Evolutionary conservation across 2,797 vertebrate species (phyloP).

Genomic region (Ptychobarbus kaznakovi): DNA sequence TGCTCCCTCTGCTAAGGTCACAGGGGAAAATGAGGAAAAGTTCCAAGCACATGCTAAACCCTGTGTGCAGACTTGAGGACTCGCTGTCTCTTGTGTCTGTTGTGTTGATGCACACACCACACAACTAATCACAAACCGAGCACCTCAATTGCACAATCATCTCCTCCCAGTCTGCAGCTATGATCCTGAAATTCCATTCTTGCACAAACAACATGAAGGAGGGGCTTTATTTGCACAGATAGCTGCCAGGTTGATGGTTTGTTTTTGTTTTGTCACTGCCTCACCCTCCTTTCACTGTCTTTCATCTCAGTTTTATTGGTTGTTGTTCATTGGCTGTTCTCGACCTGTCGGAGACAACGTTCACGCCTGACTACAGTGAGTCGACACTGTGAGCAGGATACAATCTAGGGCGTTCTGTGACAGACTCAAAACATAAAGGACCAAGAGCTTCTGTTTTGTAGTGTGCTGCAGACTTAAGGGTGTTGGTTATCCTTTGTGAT

Average conservation of each 20-base stretch:
- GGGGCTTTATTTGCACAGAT: not conserved
- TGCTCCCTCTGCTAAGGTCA: conserved; percentile 28
- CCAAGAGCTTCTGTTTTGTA: not conserved
- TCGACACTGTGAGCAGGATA: not conserved
- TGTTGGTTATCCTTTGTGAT: not conserved
- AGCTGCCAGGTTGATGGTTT: not conserved
- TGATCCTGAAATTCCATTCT: not conserved
- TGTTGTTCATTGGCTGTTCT: not conserved
- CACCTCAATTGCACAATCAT: not conserved
- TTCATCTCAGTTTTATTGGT: not conserved
- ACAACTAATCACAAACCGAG: not conserved
- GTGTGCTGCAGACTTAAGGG: not conserved
- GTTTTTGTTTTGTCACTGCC: conserved; percentile 6
- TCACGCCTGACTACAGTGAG: not conserved
- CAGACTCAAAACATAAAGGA: not conserved
- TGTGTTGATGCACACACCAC: not conserved
- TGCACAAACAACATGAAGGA: not conserved
- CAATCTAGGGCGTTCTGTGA: not conserved
- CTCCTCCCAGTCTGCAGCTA: conserved; percentile 10
- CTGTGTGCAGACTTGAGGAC: not conserved
- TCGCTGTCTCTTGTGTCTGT: not conserved
- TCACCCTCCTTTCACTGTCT: not conserved
- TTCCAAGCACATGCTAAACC: not conserved
- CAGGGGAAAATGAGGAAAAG: conserved; percentile 27
- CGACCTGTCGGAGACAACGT: not conserved